Evolutionary conservation across 1,140 invertebrate genomes (phyloP).

Genomic region (Ceratosolen fusciceps): DNA sequence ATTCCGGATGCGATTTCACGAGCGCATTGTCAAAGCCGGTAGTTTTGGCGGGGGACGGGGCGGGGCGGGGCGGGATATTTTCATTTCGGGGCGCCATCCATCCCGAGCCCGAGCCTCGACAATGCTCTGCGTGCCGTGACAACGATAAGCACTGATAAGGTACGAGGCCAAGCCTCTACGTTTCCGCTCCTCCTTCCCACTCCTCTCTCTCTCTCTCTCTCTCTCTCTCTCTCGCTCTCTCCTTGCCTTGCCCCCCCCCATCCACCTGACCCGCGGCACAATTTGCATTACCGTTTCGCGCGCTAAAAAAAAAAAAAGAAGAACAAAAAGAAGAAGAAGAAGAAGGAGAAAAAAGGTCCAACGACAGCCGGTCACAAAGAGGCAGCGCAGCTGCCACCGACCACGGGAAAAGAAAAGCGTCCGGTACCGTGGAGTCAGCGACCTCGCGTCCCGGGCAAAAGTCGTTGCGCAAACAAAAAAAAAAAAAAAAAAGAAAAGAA

Average conservation of each 20-base stretch:
- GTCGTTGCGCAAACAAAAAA: too few relatives aligned
- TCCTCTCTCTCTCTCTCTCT: too few relatives aligned
- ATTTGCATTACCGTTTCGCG: background rate
- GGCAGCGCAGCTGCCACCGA: background rate
- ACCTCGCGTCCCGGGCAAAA: too few relatives aligned
- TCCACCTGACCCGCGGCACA: background rate
- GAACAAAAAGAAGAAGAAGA: too few relatives aligned
- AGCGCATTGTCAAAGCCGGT: background rate
- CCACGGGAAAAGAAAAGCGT: background rate
- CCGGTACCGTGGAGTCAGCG: too few relatives aligned
- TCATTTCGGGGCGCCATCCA: too few relatives aligned
- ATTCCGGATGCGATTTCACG: background rate
- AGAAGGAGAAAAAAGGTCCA: too few relatives aligned
- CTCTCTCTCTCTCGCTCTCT: background rate
- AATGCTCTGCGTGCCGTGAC: background rate
- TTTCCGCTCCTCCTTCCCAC: background rate
- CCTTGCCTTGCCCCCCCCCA: background rate
- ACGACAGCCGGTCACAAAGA: background rate
- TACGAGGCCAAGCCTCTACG: too few relatives aligned
- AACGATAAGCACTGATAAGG: background rate
- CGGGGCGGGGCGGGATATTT: too few relatives aligned
- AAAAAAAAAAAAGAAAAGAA: too few relatives aligned
- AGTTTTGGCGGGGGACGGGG: background rate
- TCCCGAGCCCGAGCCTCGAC: too few relatives aligned
- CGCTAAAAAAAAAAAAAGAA: background rate